Percentiles rank a stretch among this genome's conserved stretches.
These are phyloP conservation scores for Orestias chungarensis DNA, from an alignment of 2,797 vertebrate species.

Conservation along the genomic window DNA sequence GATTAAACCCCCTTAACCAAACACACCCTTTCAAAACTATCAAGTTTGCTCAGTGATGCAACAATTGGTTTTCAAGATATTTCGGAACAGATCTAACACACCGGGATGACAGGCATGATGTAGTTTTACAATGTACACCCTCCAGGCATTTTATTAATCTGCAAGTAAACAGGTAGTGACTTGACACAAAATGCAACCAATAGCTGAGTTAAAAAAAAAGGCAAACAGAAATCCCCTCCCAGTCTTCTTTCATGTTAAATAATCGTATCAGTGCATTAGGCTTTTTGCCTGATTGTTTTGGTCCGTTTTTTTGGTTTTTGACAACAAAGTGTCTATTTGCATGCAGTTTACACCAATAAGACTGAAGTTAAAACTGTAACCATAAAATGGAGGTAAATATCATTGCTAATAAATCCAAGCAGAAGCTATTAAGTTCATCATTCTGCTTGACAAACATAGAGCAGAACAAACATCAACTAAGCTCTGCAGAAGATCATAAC, in stretches of 20 bases:
- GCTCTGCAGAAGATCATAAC: constrained; percentile 8
- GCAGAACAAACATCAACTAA: constrained; percentile 10
- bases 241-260: constrained; percentile 63
- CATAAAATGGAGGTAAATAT: constrained; percentile 1
- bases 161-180: constrained; percentile 25
- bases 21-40: not conserved
- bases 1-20: constrained; percentile 15
- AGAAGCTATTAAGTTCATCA: constrained; percentile 24
- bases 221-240: constrained; percentile 57
- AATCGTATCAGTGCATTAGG: constrained; percentile 59
- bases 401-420: constrained; percentile 11
- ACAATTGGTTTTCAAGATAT: not conserved
- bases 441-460: constrained; percentile 21
- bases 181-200: constrained; percentile 47
- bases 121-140: constrained; percentile 17
- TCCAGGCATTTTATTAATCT: constrained; percentile 34
- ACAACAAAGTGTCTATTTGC: constrained; percentile 32
- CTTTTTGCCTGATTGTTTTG: constrained; percentile 48
- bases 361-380: constrained; percentile 7
- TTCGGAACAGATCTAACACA: not conserved
- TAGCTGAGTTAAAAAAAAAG: constrained; percentile 39
- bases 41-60: constrained; percentile 3
- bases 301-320: constrained; percentile 35
- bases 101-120: not conserved
- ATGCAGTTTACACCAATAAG: constrained; percentile 18